Conservation (phyloP, 2,888 invertebrate species). For the Dione juno region DNA sequence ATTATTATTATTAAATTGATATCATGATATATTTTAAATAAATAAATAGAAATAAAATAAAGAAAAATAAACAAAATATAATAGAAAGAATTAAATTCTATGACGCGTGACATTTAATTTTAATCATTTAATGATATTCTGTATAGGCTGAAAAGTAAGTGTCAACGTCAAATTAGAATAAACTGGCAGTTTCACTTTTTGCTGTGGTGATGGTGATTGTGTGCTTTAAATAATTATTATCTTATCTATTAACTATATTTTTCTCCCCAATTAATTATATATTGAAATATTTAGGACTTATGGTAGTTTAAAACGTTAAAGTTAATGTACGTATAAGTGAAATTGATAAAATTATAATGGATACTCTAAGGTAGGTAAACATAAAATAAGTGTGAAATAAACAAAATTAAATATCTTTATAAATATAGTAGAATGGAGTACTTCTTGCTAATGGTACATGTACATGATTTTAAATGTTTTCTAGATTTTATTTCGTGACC, state of each 20-base stretch:
- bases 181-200: slow-evolving; percentile 25
- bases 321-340: slow-evolving; percentile 17
- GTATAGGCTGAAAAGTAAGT: background rate
- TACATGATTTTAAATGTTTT: slow-evolving; percentile 49
- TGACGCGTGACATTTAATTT: background rate
- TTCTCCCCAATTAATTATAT: slow-evolving; percentile 14
- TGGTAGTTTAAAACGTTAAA: background rate
- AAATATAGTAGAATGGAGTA: background rate
- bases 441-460: background rate
- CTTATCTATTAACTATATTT: slow-evolving; percentile 31
- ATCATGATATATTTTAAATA: too few species aligned
- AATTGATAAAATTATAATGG: slow-evolving; percentile 42
- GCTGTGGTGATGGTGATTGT: slow-evolving; percentile 30
- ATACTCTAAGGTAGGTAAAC: slow-evolving; percentile 43
- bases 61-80: background rate
- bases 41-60: background rate
- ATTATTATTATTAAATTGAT: too few species aligned
- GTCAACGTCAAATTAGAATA: background rate
- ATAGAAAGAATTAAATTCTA: background rate
- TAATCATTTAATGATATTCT: slow-evolving; percentile 5
- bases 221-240: slow-evolving; percentile 27
- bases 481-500: slow-evolving; percentile 91
- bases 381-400: slow-evolving; percentile 13
- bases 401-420: background rate
- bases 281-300: background rate